Base-by-base conservation (phyloP, 53 echinoderm and acorn worm species). In the Glandiceps talaboti region DNA sequence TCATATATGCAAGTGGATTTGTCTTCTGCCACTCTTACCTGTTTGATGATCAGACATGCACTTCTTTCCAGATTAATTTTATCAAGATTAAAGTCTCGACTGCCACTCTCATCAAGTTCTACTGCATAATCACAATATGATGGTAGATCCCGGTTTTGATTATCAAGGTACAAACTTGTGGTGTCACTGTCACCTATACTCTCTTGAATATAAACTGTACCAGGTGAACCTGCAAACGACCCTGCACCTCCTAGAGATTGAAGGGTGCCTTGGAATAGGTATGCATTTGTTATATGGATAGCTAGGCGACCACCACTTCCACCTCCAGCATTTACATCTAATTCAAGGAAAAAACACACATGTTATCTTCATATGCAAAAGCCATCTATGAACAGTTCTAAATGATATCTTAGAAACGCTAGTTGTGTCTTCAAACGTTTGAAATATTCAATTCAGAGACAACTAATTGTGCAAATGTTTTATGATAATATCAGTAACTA, bases 231-330 rank as follows among this genome's bases (percentile, higher is more conserved):
- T 75, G 84, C 30, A 1, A 14, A 26, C 1, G 76, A 14, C 32
- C 89, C 79, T 32, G 83, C 0, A n/a, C 94, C 94, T 75, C 94
- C 94, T 1, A 83, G 33, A 33, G 91, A 87, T 33, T 86, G 32
- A 14, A 94, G 72, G 1, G 0, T 76, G 32, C 94, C 91, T 78
- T 30, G 33, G 87, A 94, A 94, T 29, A 76, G 77, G 33, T 82
- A 80, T 27, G 74, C 27, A 31, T 91, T 86, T 76, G 80, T 82
- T 30, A 83, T 82, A 76, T 83, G 80, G 27, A 94, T 32, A 0
- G 94, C 91, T 30, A 94, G 87, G 28, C 91, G 91, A 14, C 94
- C 94, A 32, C 91, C 94, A 33, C 89, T 87, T 27, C 94, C 94
- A 25, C 93, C 93, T 14, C 90, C 92, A 87, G 64, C 6, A 20